Percentiles rank a stretch among this genome's conserved stretches.
phyloP scores from a whole-genome alignment of 2,797 vertebrate species.

The Crocidura indochinensis region DNA sequence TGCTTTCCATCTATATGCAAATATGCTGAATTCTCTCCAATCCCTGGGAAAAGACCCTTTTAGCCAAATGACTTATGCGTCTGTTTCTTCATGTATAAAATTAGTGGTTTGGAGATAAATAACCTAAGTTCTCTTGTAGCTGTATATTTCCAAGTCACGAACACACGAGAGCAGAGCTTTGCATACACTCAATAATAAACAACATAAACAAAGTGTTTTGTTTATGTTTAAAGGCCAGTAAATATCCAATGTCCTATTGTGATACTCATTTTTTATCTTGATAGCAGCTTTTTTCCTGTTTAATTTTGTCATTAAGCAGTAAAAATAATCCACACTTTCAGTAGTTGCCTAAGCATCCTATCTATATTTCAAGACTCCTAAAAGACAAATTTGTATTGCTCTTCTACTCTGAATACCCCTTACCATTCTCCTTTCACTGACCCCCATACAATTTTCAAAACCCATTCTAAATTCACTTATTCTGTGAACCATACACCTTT shows the following conservation, averaged over 20 bases:
- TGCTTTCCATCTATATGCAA: conserved; percentile 80
- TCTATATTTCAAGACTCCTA: background rate
- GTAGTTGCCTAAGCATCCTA: background rate
- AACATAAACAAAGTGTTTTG: conserved; percentile 11
- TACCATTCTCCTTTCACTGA: background rate
- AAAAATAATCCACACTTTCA: background rate
- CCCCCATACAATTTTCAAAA: background rate
- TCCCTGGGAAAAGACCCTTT: conserved; percentile 69
- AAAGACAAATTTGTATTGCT: background rate
- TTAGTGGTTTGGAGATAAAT: conserved; percentile 51
- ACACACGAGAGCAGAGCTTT: conserved; percentile 25
- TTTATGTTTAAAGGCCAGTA: conserved; percentile 1
- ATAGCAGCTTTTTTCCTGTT: background rate
- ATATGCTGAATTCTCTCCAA: conserved; percentile 42
- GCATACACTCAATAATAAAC: background rate
- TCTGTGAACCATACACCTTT: background rate
- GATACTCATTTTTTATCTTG: conserved; percentile 24
- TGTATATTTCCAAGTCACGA: background rate
- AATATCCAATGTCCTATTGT: background rate
- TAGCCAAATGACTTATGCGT: conserved; percentile 72
- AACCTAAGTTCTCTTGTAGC: background rate
- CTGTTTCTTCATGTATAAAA: conserved; percentile 67
- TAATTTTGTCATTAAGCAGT: background rate
- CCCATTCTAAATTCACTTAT: background rate
- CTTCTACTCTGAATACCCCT: background rate